These are phyloP conservation scores for Neuroscelio doddi DNA, from an alignment of 2,888 invertebrate species.

Conservation along the genomic window DNA sequence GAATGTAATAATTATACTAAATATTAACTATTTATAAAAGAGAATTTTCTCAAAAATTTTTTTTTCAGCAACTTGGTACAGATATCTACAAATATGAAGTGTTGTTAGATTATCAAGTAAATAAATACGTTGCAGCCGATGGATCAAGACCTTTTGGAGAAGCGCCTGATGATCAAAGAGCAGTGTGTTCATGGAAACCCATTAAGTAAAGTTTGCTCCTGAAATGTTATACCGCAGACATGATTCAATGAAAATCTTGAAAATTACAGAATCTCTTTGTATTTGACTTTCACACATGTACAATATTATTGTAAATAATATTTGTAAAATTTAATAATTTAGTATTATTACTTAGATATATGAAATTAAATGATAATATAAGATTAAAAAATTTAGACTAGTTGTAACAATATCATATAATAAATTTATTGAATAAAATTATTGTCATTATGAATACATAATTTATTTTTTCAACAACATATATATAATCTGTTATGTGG, in stretches of 20 bases:
- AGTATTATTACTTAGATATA: no score
- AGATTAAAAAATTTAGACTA: not conserved
- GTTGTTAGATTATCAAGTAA: conserved; percentile 85
- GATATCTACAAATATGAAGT: conserved; percentile 86
- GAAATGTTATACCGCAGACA: no score
- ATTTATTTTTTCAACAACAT: no score
- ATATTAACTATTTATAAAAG: no score
- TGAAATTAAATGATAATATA: no score
- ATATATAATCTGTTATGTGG: no score
- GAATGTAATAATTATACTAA: no score
- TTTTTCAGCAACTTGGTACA: conserved; percentile 83
- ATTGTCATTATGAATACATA: no score
- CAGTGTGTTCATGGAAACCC: conserved; percentile 86
- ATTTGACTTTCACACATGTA: conserved; percentile 1
- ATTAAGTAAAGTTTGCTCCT: conserved; percentile 60
- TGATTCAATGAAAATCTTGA: not conserved
- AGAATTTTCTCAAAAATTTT: no score
- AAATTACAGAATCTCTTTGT: not conserved
- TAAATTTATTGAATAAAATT: no score
- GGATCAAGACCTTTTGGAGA: conserved; percentile 82
- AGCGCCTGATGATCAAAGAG: conserved; percentile 85
- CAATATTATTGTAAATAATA: conserved; percentile 12
- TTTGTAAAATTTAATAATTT: conserved; percentile 3
- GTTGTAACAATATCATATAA: not conserved
- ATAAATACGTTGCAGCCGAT: conserved; percentile 82